phyloP scores from a whole-genome alignment of 1,140 invertebrate species.

The Holcopasites calliopsidis region DNA sequence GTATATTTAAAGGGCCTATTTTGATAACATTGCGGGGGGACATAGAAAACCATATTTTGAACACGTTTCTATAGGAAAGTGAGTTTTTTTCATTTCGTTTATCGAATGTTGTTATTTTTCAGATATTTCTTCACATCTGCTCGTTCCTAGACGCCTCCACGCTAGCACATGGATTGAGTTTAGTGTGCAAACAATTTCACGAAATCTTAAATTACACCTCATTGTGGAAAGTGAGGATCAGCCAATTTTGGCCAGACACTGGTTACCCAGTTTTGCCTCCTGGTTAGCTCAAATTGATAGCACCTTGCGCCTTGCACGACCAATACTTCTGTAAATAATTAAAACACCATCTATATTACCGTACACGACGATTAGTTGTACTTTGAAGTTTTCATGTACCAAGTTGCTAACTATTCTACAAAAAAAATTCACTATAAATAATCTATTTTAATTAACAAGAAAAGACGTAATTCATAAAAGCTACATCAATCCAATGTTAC shows the following conservation, averaged over 20 bases:
- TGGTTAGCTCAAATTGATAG: slow-evolving; percentile 70
- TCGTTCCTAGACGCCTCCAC: slow-evolving; percentile 74
- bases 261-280: slow-evolving; percentile 71
- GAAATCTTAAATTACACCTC: slow-evolving; percentile 72
- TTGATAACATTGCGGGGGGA: too few species aligned
- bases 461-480: background rate
- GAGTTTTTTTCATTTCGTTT: background rate
- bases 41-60: background rate
- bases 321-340: slow-evolving; percentile 66
- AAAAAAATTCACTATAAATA: background rate
- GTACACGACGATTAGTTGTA: slow-evolving; percentile 21
- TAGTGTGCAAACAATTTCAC: slow-evolving; percentile 74
- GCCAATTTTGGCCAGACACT: slow-evolving; percentile 68
- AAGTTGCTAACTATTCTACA: background rate
- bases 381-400: slow-evolving; percentile 1
- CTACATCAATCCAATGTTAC: background rate
- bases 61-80: background rate
- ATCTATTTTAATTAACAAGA: slow-evolving; percentile 5
- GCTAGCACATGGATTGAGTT: slow-evolving; percentile 66
- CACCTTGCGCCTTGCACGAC: slow-evolving; percentile 56
- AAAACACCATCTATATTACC: slow-evolving; percentile 39
- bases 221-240: slow-evolving; percentile 74
- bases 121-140: slow-evolving; percentile 75
- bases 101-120: slow-evolving; percentile 49
- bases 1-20: background rate